Evolutionary conservation across 2,888 invertebrate genomes (phyloP).

Genomic region (Noctua comes): DNA sequence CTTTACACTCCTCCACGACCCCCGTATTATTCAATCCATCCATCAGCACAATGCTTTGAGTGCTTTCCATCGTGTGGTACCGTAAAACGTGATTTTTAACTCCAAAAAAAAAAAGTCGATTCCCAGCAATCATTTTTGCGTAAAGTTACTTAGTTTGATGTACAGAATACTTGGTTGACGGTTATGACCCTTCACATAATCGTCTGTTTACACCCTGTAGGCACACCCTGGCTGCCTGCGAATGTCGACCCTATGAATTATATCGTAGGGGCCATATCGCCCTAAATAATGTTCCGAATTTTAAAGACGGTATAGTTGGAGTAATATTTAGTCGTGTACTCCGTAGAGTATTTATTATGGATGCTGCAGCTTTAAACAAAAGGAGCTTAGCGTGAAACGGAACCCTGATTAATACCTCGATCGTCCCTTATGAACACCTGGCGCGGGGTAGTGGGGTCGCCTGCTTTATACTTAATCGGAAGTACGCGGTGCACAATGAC

Average conservation of each 20-base stretch:
- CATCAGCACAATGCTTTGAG: no score
- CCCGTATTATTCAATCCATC: no score
- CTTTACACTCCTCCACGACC: no score
- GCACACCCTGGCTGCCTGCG: constrained; percentile 10
- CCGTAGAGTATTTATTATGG: background rate
- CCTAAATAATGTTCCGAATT: constrained; percentile 6
- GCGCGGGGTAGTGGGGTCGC: background rate
- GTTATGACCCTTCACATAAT: no score
- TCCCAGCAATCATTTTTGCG: no score
- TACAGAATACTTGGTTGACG: no score
- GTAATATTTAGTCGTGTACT: constrained; percentile 9
- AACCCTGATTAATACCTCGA: constrained; percentile 4
- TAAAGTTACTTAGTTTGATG: no score
- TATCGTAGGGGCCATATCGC: constrained; percentile 4
- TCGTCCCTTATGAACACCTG: background rate
- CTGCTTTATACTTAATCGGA: background rate
- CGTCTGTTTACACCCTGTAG: no score
- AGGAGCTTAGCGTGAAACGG: background rate
- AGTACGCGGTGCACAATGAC: background rate
- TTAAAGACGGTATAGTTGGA: constrained; percentile 3
- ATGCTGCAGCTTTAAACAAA: constrained; percentile 16
- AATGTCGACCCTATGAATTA: constrained; percentile 27
- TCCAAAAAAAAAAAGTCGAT: no score
- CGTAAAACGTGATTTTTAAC: no score
- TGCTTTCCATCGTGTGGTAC: no score